Evolutionary conservation across 2,113 vertebrate genomes (phyloP), one percentile per base, ranked within the genome.

Genomic region (Chinchilla lanigera): DNA sequence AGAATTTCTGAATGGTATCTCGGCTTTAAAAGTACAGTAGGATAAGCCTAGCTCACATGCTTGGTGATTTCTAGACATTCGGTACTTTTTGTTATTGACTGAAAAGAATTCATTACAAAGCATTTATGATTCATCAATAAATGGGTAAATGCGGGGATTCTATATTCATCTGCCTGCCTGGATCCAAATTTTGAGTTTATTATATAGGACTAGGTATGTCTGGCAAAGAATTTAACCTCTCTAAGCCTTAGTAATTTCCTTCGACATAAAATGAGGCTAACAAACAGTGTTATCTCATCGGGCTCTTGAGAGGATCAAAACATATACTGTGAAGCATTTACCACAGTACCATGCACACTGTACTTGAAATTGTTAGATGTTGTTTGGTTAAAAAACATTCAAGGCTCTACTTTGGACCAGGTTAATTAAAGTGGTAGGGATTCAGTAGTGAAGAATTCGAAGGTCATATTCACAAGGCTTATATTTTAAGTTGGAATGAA

Each of bases 381-480:
- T 47, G 75, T 91, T 93, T 75, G 88, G 82, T 93, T 52, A 88
- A 93, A 78, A 92, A 91, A 71, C 5, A n/a, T 86, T 52, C 14
- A 78, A 82, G 52, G 10, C 10, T 69, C 26, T 75, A 56, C 30
- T 63, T 41, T 56, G 81, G 33, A 77, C 33, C 7, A 65, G 33
- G 41, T 10, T 84, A 95, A 80, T 91, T 71, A 81, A 83, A 38
- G 54, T 65, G 28, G 26, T 33, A 10, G 54, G 35, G 35, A 65
- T 91, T 58, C 24, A 75, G 30, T n/a, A 86, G 52, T 50, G 33
- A 58, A 94, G 17, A 63, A 12, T 38, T 22, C 71, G 38, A 89
- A 52, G 50, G 14, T 63, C 17, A 30, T 93, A 33, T 63, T 69
- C n/a, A 82, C 82, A 22, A 50, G 28, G 10, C 28, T 96, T 54